Evolutionary conservation across 2,797 vertebrate species (phyloP).

Genomic region (Lerista edwardsae): DNA sequence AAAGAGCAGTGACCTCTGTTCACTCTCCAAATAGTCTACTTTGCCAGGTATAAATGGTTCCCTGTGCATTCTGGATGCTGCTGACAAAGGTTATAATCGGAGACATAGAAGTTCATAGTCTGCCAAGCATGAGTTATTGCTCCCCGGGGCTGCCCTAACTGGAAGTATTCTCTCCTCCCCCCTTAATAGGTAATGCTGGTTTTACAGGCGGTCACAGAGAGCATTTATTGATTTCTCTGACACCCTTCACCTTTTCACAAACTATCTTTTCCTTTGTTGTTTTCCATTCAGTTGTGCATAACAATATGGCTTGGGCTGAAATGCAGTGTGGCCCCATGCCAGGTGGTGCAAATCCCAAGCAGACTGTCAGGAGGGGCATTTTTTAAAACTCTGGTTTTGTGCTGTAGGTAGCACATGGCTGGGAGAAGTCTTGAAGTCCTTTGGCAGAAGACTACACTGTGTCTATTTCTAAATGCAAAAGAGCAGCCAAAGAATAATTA

Average conservation of each 20-base stretch:
- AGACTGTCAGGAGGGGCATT: constrained; percentile 23
- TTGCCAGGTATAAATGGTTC: not conserved
- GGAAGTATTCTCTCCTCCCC: constrained; percentile 14
- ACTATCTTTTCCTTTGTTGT: constrained; percentile 4
- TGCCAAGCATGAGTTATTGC: constrained; percentile 20
- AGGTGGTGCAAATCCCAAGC: constrained; percentile 8
- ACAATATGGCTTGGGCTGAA: not conserved
- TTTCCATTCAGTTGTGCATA: constrained; percentile 19
- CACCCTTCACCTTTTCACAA: constrained; percentile 28
- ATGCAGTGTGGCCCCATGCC: not conserved
- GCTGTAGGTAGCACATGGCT: not conserved
- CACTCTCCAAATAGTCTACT: constrained; percentile 1
- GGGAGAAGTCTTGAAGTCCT: not conserved
- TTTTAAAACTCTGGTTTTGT: not conserved
- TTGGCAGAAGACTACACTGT: not conserved
- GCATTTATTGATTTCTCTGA: constrained; percentile 38
- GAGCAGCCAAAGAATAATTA: not conserved
- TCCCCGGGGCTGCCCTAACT: not conserved
- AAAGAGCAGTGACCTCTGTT: constrained; percentile 15
- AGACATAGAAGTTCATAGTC: constrained; percentile 36
- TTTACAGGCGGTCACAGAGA: constrained; percentile 23
- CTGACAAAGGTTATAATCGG: constrained; percentile 11
- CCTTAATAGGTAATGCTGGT: not conserved
- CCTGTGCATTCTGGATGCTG: not conserved
- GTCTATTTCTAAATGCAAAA: not conserved